Conservation (phyloP, 2,888 invertebrate species). For the Drosophila borealis region DNA sequence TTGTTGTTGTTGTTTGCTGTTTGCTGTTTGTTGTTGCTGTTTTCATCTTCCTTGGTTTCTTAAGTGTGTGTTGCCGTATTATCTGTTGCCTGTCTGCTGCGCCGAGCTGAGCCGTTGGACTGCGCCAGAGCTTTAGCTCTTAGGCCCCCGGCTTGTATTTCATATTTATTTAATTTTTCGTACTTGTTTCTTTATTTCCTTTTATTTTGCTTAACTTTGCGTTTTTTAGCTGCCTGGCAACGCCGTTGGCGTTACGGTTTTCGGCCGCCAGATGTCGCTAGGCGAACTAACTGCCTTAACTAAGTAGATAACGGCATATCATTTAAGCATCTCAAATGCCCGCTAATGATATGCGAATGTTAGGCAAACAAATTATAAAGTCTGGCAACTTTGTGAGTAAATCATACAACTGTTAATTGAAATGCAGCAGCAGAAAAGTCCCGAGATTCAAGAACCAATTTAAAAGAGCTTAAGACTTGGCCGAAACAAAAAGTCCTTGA, state of each 20-base stretch:
- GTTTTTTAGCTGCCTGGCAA: constrained; percentile 26
- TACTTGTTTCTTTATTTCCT: constrained; percentile 45
- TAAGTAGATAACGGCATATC: constrained; percentile 13
- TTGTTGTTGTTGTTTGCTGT: constrained; percentile 10
- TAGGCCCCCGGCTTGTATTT: constrained; percentile 42
- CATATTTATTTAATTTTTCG: constrained; percentile 76
- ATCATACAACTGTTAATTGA: background rate
- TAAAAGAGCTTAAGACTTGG: background rate
- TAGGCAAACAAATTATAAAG: constrained; percentile 12
- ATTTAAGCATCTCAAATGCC: constrained; percentile 7
- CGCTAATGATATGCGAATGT: constrained; percentile 26
- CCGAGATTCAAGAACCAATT: no score
- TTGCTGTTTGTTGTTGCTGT: constrained; percentile 22
- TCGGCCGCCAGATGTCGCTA: constrained; percentile 49
- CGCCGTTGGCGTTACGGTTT: constrained; percentile 10
- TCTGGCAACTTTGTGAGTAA: constrained; percentile 12
- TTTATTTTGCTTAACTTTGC: constrained; percentile 64
- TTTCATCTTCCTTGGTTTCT: constrained; percentile 45
- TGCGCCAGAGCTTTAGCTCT: constrained; percentile 2
- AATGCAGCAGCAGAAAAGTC: background rate
- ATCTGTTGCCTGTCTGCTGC: constrained; percentile 37
- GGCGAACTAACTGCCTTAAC: constrained; percentile 7
- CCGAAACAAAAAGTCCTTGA: no score
- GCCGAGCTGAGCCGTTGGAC: constrained; percentile 1
- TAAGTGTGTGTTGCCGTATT: constrained; percentile 51